Conservation (phyloP, 2,888 invertebrate species). For the Zhengitettix transpicula region DNA sequence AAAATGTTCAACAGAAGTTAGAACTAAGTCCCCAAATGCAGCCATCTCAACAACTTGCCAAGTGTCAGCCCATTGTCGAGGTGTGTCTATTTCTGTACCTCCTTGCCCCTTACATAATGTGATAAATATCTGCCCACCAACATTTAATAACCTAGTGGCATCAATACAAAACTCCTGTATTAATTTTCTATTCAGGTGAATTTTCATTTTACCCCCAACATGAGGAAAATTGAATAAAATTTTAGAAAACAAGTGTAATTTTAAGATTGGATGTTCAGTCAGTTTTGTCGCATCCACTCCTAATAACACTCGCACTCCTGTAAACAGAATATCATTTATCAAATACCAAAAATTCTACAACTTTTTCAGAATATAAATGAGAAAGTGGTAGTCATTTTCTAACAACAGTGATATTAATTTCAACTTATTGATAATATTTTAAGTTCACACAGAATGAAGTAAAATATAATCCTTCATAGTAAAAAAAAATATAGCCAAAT, state of each 20-base stretch:
- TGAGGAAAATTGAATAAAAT: constrained; percentile 46
- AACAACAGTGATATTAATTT: not conserved
- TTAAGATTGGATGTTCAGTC: constrained; percentile 18
- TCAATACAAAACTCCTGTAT: constrained; percentile 31
- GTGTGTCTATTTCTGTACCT: constrained; percentile 28
- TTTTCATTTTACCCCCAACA: constrained; percentile 40
- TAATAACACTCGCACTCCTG: constrained; percentile 29
- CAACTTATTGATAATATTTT: not conserved
- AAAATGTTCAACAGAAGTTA: constrained; percentile 26
- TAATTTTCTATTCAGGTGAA: constrained; percentile 34
- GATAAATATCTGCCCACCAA: constrained; percentile 25
- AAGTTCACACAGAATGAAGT: too few species aligned
- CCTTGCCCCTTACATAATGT: constrained; percentile 38
- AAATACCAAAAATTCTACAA: too few species aligned
- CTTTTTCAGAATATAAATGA: too few species aligned
- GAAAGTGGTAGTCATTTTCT: not conserved
- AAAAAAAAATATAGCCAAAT: too few species aligned
- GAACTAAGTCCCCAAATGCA: constrained; percentile 29
- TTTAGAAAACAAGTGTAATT: constrained; percentile 23
- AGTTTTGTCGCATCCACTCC: constrained; percentile 34
- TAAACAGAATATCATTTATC: constrained; percentile 16
- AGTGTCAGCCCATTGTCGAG: constrained; percentile 31
- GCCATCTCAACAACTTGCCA: constrained; percentile 40
- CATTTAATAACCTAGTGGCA: constrained; percentile 23
- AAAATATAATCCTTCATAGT: too few species aligned